These are phyloP conservation scores for Atherinosoma microstoma DNA, from an alignment of 2,797 vertebrate species.

Conservation along the genomic window DNA sequence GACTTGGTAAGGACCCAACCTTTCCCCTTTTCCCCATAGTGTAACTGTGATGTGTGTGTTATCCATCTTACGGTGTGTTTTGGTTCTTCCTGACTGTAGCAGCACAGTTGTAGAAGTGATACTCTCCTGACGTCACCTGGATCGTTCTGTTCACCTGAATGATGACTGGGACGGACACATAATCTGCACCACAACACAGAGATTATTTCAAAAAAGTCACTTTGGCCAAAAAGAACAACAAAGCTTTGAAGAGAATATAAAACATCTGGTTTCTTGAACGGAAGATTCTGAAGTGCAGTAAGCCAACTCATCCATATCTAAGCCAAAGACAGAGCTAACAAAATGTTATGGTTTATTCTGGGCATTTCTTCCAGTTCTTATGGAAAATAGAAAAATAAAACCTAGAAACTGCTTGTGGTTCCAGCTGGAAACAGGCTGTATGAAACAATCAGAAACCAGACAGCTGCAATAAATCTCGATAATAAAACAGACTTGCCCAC, in stretches of 20 bases:
- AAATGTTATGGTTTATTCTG: background rate
- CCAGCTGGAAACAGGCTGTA: background rate
- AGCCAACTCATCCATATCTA: background rate
- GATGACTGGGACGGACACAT: conserved; percentile 85
- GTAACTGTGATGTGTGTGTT: background rate
- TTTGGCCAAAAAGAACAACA: background rate
- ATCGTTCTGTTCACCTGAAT: conserved; percentile 72
- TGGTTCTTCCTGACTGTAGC: conserved; percentile 86
- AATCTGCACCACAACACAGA: conserved; percentile 81
- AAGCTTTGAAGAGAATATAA: background rate
- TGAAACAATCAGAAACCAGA: background rate
- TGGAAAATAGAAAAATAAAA: background rate
- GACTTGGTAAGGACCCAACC: background rate
- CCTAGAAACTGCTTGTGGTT: background rate
- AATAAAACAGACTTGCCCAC: background rate
- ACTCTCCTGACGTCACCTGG: conserved; percentile 86
- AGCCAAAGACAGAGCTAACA: background rate
- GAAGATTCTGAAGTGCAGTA: background rate
- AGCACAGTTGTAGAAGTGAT: conserved; percentile 93
- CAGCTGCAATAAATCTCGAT: too few relatives aligned
- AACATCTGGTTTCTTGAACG: background rate
- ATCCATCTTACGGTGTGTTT: conserved; percentile 90
- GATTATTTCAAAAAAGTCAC: too few relatives aligned
- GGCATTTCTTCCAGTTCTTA: background rate
- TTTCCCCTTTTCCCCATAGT: background rate